Evolutionary conservation across 2,888 invertebrate genomes (phyloP).

Genomic region (Biston betularia): DNA sequence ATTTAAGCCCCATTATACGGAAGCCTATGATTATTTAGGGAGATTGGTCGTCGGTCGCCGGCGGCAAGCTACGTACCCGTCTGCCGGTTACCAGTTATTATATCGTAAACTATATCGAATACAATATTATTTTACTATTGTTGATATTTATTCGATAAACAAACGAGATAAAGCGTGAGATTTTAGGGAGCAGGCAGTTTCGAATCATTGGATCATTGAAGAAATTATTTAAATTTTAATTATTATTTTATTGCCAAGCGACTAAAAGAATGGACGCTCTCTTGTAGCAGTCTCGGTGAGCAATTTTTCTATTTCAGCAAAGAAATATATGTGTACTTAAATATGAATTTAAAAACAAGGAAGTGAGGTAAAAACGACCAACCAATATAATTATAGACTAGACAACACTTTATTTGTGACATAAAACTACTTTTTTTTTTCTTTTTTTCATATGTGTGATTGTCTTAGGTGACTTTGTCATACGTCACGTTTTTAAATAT

Average conservation of each 20-base stretch:
- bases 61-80: constrained; percentile 44
- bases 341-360: too few species aligned
- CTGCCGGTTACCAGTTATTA: constrained; percentile 43
- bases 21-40: constrained; percentile 66
- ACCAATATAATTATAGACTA: too few species aligned
- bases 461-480: too few species aligned
- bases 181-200: constrained; percentile 2
- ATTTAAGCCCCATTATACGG: constrained; percentile 53
- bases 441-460: too few species aligned
- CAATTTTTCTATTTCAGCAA: too few species aligned
- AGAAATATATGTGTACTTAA: too few species aligned
- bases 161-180: constrained; percentile 32
- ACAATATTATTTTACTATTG: constrained; percentile 50
- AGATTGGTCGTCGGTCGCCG: constrained; percentile 43
- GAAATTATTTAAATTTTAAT: not conserved
- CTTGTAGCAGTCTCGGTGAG: too few species aligned
- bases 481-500: too few species aligned
- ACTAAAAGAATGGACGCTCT: not conserved
- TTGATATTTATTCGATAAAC: constrained; percentile 33
- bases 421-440: too few species aligned
- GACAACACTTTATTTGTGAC: too few species aligned
- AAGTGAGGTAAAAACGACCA: too few species aligned
- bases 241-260: not conserved
- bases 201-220: not conserved
- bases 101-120: constrained; percentile 46